A percentile compares a stretch with the other conserved stretches of the same genome.
Evolutionary conservation across 2,113 vertebrate species (phyloP).

Genomic region (Telmatochromis sp.): DNA sequence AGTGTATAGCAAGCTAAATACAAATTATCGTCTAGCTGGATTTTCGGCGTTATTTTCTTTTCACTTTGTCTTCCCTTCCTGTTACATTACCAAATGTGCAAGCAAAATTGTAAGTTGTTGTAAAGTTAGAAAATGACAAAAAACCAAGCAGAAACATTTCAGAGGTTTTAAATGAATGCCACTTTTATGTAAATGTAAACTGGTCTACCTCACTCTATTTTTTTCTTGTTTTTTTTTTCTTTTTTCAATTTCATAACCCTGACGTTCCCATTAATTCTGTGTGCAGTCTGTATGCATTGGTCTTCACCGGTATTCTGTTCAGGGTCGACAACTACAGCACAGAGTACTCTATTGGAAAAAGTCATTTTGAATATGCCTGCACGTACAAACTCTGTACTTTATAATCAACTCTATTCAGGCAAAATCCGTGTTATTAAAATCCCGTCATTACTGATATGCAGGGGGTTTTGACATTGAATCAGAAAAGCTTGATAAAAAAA

Average conservation of each 20-base stretch:
- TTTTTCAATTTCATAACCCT: not conserved
- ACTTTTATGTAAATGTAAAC: not conserved
- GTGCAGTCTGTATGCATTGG: not conserved
- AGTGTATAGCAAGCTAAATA: no score
- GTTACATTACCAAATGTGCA: not conserved
- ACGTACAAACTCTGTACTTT: not conserved
- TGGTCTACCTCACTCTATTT: not conserved
- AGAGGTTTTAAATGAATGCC: not conserved
- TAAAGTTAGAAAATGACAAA: not conserved
- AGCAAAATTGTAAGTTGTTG: not conserved
- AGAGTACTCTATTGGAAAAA: not conserved
- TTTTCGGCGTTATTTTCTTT: accelerated
- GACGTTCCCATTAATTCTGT: not conserved
- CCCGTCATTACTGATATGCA: not conserved
- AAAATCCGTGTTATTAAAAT: constrained; percentile 30
- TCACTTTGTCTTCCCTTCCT: not conserved
- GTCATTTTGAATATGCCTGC: not conserved
- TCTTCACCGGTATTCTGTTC: not conserved
- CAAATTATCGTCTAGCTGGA: not conserved
- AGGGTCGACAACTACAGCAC: not conserved
- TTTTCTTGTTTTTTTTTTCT: accelerated
- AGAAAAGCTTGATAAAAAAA: not conserved
- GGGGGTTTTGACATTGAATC: constrained; percentile 26
- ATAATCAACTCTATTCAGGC: not conserved
- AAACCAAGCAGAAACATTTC: not conserved